A percentile compares a stretch with the other conserved stretches of the same genome.
Evolutionary conservation across 2,797 vertebrate genomes (phyloP).

Genomic region (Schizopygopsis malacanthus): DNA sequence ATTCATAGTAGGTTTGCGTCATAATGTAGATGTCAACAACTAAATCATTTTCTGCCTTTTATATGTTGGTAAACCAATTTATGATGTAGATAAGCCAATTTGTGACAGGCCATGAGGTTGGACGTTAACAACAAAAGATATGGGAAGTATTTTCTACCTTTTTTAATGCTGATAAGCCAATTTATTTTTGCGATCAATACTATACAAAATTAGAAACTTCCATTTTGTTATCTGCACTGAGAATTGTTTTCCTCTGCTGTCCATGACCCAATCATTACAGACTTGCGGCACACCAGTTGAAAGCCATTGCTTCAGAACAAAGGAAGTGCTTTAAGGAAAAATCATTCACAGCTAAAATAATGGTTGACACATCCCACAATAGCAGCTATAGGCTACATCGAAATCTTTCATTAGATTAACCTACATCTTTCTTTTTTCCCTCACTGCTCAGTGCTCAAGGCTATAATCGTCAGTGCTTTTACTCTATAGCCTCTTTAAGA

Average conservation of each 20-base stretch:
- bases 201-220: not conserved
- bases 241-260: not conserved
- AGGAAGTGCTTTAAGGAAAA: constrained; percentile 30
- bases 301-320: constrained; percentile 36
- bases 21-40: not conserved
- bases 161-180: not conserved
- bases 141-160: not conserved
- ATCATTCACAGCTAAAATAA: constrained; percentile 45
- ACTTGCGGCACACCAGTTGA: not conserved
- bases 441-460: not conserved
- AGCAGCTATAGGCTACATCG: constrained; percentile 28
- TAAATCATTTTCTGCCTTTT: not conserved
- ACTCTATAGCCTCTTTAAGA: not conserved
- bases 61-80: not conserved
- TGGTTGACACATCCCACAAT: constrained; percentile 28
- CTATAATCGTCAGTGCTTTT: constrained; percentile 4
- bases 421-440: constrained; percentile 22
- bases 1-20: not conserved
- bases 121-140: not conserved
- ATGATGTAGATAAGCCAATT: not conserved
- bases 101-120: not conserved
- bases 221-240: not conserved
- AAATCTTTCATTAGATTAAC: constrained; percentile 41
- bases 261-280: not conserved
- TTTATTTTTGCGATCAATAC: not conserved